These are phyloP conservation scores for Apis laboriosa DNA, from an alignment of 1,140 invertebrate species.

Conservation along the genomic window DNA sequence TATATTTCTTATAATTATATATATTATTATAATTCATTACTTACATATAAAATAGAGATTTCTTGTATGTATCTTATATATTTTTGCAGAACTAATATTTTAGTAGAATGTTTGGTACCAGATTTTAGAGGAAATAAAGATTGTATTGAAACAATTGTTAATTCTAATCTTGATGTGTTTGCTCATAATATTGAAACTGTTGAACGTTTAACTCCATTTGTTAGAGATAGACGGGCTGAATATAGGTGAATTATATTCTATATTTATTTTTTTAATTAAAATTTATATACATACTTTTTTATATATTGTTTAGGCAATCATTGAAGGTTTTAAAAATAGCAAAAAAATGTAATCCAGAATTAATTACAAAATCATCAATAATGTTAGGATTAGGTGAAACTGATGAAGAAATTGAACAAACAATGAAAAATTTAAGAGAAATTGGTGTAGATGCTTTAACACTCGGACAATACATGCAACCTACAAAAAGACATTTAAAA, in stretches of 20 bases:
- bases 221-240: slow-evolving; percentile 93
- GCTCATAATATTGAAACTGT: slow-evolving; percentile 99
- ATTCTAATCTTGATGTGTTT: slow-evolving; percentile 95
- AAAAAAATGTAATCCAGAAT: slow-evolving; percentile 88
- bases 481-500: slow-evolving; percentile 97
- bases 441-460: slow-evolving; percentile 97
- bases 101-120: slow-evolving; percentile 98
- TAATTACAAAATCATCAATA: slow-evolving; percentile 98
- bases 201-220: slow-evolving; percentile 92
- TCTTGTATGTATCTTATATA: slow-evolving; percentile 16
- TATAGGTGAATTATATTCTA: slow-evolving; percentile 80
- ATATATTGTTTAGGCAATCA: slow-evolving; percentile 86
- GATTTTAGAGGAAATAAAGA: slow-evolving; percentile 95
- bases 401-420: slow-evolving; percentile 93
- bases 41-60: slow-evolving; percentile 18
- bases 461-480: slow-evolving; percentile 99
- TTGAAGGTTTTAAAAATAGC: slow-evolving; percentile 90
- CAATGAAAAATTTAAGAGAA: slow-evolving; percentile 90
- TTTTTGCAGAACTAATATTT: slow-evolving; percentile 87
- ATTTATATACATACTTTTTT: slow-evolving; percentile 15
- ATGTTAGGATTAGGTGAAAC: slow-evolving; percentile 99
- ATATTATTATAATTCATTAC: background rate
- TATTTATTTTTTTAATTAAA: background rate
- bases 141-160: slow-evolving; percentile 89
- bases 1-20: background rate